Evolutionary conservation across 2,888 invertebrate genomes (phyloP).

Genomic region (Lithophane leautieri): DNA sequence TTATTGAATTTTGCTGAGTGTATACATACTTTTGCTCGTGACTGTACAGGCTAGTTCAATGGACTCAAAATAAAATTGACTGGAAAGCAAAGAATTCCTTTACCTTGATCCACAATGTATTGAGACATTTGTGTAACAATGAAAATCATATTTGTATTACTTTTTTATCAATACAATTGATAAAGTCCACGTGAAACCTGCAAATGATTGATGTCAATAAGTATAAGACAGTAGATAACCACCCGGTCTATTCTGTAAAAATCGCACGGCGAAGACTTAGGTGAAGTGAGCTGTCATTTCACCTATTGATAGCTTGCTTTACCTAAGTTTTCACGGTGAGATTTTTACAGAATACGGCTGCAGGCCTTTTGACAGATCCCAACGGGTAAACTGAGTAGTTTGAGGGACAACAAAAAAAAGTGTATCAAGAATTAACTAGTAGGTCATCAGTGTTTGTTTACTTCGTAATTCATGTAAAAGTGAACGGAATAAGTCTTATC

Average conservation of each 20-base stretch:
- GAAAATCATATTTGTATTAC: neutral
- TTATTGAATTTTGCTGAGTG: no score
- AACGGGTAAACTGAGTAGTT: neutral
- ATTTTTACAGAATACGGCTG: no score
- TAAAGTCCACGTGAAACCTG: neutral
- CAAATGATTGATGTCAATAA: neutral
- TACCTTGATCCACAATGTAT: neutral
- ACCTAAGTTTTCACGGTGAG: no score
- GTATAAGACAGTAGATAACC: neutral
- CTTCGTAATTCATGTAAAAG: neutral
- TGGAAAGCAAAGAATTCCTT: neutral
- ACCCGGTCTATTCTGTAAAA: no score
- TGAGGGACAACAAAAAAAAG: neutral
- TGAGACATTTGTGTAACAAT: neutral
- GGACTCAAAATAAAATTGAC: neutral
- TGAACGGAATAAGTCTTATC: neutral
- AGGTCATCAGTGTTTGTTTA: neutral
- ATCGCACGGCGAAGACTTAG: no score
- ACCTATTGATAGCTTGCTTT: no score
- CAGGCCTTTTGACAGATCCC: neutral
- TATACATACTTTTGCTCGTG: no score
- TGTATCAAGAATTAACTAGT: neutral
- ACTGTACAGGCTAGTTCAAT: no score
- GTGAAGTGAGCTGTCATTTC: no score
- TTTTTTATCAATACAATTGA: neutral